Percentiles rank a stretch among this genome's conserved stretches.
Evolutionary conservation across 2,888 invertebrate genomes (phyloP).

Genomic region (Carpatolechia fugitivella): DNA sequence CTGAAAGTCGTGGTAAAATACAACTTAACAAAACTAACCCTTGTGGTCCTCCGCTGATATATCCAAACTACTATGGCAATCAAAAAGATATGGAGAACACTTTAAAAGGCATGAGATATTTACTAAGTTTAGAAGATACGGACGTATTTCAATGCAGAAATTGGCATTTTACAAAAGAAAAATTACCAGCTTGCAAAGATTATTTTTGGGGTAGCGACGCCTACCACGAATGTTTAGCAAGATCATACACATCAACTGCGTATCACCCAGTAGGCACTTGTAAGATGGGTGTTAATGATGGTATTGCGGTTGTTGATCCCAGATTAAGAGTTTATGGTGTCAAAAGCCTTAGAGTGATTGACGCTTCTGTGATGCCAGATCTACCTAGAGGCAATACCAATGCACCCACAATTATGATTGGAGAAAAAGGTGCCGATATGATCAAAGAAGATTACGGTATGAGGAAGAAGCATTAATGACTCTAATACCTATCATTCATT

Average conservation of each 20-base stretch:
- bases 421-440: constrained; percentile 69
- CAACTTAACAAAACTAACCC: constrained; percentile 83
- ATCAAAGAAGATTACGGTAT: constrained; percentile 40
- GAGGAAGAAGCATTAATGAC: not conserved
- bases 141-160: constrained; percentile 76
- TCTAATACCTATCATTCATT: too few species aligned
- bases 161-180: constrained; percentile 71
- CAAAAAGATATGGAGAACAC: constrained; percentile 79
- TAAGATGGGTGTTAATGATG: constrained; percentile 79
- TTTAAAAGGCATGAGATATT: constrained; percentile 79
- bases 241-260: constrained; percentile 74
- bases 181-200: constrained; percentile 79
- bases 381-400: constrained; percentile 89
- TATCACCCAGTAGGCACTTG: constrained; percentile 67
- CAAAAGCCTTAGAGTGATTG: constrained; percentile 81
- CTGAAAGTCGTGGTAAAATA: constrained; percentile 80
- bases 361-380: constrained; percentile 89
- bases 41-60: constrained; percentile 82
- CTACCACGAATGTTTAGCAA: constrained; percentile 82
- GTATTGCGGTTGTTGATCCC: constrained; percentile 83
- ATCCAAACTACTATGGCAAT: constrained; percentile 81
- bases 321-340: constrained; percentile 82
- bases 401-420: constrained; percentile 89
- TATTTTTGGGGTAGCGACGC: constrained; percentile 79
- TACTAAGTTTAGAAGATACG: constrained; percentile 77